These are phyloP conservation scores for Patagioenas fasciata DNA, from an alignment of 2,113 vertebrate species.

Conservation along the genomic window DNA sequence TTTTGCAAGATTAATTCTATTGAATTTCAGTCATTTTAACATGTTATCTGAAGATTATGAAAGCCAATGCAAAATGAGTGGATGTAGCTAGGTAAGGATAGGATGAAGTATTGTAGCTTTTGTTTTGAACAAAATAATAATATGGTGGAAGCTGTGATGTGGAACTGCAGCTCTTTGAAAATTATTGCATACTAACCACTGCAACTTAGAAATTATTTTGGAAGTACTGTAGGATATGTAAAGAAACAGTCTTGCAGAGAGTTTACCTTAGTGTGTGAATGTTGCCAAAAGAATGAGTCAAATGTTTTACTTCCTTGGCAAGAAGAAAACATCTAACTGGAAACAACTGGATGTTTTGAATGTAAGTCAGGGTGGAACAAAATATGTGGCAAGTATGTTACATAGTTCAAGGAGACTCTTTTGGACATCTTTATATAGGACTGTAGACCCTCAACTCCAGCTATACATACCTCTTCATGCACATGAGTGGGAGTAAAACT, in stretches of 20 bases:
- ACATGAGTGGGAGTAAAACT: neutral
- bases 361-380: neutral
- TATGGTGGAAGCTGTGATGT: neutral
- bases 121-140: neutral
- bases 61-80: neutral
- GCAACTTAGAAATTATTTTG: neutral
- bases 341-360: neutral
- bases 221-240: neutral
- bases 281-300: neutral
- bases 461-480: neutral
- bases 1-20: neutral
- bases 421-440: neutral
- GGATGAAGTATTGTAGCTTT: neutral
- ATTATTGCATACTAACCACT: neutral
- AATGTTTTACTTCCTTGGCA: neutral
- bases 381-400: neutral
- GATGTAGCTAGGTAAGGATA: neutral
- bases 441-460: neutral
- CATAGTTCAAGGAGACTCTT: neutral
- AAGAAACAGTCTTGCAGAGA: neutral
- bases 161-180: neutral
- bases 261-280: neutral
- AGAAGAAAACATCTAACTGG: neutral
- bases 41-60: neutral
- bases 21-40: neutral